Base-by-base conservation (phyloP, 1,140 invertebrate species). In the Megalonaias nervosa region DNA sequence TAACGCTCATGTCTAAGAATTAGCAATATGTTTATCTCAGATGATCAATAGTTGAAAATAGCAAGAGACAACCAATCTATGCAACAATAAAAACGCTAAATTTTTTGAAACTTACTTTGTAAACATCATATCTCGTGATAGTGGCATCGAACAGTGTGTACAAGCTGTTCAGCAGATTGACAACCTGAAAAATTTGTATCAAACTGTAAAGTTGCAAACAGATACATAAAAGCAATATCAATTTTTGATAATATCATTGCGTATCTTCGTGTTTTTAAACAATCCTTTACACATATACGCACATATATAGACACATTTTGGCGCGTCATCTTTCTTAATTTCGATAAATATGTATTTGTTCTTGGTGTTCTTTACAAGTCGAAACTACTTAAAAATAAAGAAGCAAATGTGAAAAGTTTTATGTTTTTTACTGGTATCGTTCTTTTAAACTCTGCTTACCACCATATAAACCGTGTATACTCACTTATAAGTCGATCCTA, bases 131-230 rank as follows among this genome's bases (percentile, higher is more conserved):
- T 64, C 75, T 71, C 13, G 88, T 87, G 59, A 90, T 90, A 69
- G 87, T 89, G 70, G 84, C 86, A 81, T 90, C 89, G 80, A 90
- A 90, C 58, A 87, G 73, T 57, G 86, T 89, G 77, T 89, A 90
- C 48, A 90, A 70, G 59, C 86, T 83, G 82, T 90, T 89, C 0
- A 90, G 79, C 17, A 90, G 80, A 64, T 87, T 84, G 0, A 90
- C 88, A 19, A 96, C 95, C 93, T 98, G 95, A 31, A 98, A 77
- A 69, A 31, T 15, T 67, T 23, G 2, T 12, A 11, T 38, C 21
- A 31, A 67, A 26, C 12, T 64, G n/a, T 64, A n/a, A 64, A 21
- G 13, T 64, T 16, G n/a, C 26, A 69, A 4, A 58, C 17, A 69
- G 21, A n/a, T 21, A 23, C 23, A 58, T 55, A 0, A 1, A 11